A percentile compares a stretch with the other conserved stretches of the same genome.
Evolutionary conservation across 1,140 invertebrate species (phyloP).

Genomic region (Pomphorhynchus laevis): DNA sequence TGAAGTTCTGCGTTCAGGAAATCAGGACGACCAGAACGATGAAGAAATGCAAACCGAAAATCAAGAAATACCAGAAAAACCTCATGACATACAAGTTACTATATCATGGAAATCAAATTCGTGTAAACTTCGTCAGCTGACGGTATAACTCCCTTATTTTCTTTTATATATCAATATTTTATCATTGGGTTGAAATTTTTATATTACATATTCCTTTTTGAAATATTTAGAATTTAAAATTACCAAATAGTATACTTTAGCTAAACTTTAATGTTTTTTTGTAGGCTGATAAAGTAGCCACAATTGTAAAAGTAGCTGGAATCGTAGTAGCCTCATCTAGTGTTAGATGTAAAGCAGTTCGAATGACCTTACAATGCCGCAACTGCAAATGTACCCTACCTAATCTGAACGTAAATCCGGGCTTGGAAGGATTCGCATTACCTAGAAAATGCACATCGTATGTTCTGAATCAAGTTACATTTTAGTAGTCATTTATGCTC

Average conservation of each 20-base stretch:
- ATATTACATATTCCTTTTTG: slow-evolving; percentile 6
- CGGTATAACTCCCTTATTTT: background rate
- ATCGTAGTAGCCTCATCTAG: slow-evolving; percentile 70
- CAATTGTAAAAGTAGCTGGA: slow-evolving; percentile 63
- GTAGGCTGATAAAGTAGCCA: slow-evolving; percentile 58
- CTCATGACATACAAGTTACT: background rate
- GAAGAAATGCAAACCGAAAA: too few species aligned
- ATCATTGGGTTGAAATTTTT: background rate
- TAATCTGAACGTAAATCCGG: slow-evolving; percentile 58
- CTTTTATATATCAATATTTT: background rate
- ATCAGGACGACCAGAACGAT: too few species aligned
- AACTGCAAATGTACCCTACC: slow-evolving; percentile 53
- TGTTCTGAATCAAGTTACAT: slow-evolving; percentile 16
- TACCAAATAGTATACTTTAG: background rate
- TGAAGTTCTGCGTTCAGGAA: too few species aligned
- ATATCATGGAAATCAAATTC: slow-evolving; percentile 3
- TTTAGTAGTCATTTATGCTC: too few species aligned
- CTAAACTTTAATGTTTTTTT: slow-evolving; percentile 16
- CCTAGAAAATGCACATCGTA: slow-evolving; percentile 68
- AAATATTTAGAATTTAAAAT: slow-evolving; percentile 5
- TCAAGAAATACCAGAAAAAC: too few species aligned
- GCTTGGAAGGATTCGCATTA: slow-evolving; percentile 72
- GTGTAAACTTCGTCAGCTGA: slow-evolving; percentile 6
- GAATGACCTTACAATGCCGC: slow-evolving; percentile 69
- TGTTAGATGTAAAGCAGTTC: slow-evolving; percentile 65